Percentiles rank a stretch among this genome's conserved stretches.
Conservation (phyloP, 2,113 vertebrate genomes). For the Sphyrna mokarran region DNA sequence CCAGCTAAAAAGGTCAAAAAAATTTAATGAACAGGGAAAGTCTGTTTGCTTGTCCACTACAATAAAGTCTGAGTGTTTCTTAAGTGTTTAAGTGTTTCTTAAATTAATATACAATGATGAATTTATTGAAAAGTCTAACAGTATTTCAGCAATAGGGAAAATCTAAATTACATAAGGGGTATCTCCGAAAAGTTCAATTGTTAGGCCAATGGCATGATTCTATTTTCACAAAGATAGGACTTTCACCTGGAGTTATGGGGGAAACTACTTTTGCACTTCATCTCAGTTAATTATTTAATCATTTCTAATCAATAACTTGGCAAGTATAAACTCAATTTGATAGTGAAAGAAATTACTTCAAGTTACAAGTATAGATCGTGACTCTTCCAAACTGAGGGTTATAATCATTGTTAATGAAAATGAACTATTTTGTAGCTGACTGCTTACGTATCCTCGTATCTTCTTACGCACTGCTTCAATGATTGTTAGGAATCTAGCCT, state of each 20-base stretch:
- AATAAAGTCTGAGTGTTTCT: neutral
- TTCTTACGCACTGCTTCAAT: neutral
- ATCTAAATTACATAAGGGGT: neutral
- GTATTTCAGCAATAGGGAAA: neutral
- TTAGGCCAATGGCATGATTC: neutral
- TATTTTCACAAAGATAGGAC: neutral
- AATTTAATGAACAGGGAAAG: neutral
- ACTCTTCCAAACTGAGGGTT: neutral
- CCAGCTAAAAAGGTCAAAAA: neutral
- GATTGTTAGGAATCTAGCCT: neutral
- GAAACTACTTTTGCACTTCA: conserved; percentile 3
- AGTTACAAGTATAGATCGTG: neutral
- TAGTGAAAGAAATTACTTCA: too few species aligned
- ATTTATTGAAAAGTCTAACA: neutral
- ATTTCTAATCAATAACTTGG: conserved; percentile 8
- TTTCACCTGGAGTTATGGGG: neutral
- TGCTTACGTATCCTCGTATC: neutral
- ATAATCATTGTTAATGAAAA: neutral
- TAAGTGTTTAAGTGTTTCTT: neutral
- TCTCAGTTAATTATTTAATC: neutral
- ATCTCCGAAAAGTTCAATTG: neutral
- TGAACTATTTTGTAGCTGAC: neutral
- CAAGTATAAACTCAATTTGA: neutral
- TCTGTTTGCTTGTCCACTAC: neutral
- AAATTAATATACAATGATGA: neutral